Percentiles rank a stretch among this genome's conserved stretches.
These are phyloP conservation scores for Brassicogethes aeneus DNA, from an alignment of 2,888 invertebrate species.

Conservation along the genomic window DNA sequence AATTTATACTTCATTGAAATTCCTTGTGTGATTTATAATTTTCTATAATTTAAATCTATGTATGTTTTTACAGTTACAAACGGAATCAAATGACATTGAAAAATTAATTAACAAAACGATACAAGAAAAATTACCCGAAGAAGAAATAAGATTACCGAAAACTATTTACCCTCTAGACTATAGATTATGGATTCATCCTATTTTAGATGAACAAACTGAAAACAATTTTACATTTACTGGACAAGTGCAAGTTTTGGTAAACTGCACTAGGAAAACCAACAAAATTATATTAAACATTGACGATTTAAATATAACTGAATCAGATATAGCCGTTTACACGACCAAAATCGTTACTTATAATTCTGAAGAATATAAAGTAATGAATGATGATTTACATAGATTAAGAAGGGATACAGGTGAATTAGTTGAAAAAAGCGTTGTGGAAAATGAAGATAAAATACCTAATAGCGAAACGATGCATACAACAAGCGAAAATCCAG, in stretches of 20 bases:
- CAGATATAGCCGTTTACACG: conserved; percentile 24
- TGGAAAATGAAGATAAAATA: conserved; percentile 5
- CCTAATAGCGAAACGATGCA: conserved; percentile 9
- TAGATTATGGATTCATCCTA: conserved; percentile 31
- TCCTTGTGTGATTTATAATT: no score
- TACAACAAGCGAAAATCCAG: neutral
- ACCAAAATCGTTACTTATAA: conserved; percentile 9
- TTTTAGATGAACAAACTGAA: conserved; percentile 27
- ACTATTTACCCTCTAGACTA: conserved; percentile 30
- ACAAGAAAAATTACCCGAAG: conserved; percentile 24
- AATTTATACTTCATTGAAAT: no score
- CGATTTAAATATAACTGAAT: conserved; percentile 26
- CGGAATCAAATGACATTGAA: conserved; percentile 32
- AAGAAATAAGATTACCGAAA: conserved; percentile 29
- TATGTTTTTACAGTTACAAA: conserved; percentile 21
- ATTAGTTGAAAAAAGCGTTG: conserved; percentile 7
- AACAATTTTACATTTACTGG: conserved; percentile 35
- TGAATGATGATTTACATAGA: neutral
- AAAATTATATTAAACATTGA: conserved; percentile 33
- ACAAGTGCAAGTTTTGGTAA: conserved; percentile 30
- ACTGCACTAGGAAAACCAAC: conserved; percentile 28
- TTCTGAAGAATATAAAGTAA: neutral
- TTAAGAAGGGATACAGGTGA: neutral
- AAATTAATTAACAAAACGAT: conserved; percentile 32
- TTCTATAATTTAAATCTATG: no score